Evolutionary conservation across 2,797 vertebrate species (phyloP), one percentile per base, ranked within the genome.

Genomic region (Pseudochirops corinnae): DNA sequence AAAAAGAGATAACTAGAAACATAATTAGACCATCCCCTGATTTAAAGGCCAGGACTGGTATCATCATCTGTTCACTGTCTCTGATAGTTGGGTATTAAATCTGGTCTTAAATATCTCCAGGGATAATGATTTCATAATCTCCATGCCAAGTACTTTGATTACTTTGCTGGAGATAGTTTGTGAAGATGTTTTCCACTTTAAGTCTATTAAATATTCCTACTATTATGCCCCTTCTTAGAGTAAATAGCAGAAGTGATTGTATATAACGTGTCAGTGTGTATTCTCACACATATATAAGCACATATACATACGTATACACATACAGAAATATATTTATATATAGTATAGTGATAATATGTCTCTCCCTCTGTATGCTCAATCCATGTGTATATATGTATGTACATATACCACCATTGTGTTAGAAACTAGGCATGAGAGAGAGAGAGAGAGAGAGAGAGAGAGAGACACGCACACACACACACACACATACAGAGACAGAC

Each of bases 91-190:
- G 28, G 90, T 91, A 52, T 53, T 91, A 55, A 91, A 91, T 91
- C 28, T 53, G 55, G 90, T 91, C 33, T 91, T 91, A 53, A 87
- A 87, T 50, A 87, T 87, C 39, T 87, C 39, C 39, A 87, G 39
- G 74, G 74, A 87, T 87, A 87, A 55, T 53, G 52, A 91, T 91
- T 91, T 91, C 90, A 53, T 55, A 55, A 91, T 55, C 90, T 91
- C 33, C 55, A 91, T 91, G 55, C 90, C 74, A 87, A 87, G 39
- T 50, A 87, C 67, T 87, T 87, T 39, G 39, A 87, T 87, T 82
- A 82, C 39, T 82, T 87, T 87, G 74, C 74, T 87, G 7, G 39
- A 50, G 39, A 87, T 87, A 87, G 21, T 87, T 87, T 87, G 39
- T 50, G 18, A 50, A 50, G 74, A 87, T 50, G 24, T 87, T 87